Base-by-base conservation (phyloP, 2,113 vertebrate genomes). In the Zapornia atra region DNA sequence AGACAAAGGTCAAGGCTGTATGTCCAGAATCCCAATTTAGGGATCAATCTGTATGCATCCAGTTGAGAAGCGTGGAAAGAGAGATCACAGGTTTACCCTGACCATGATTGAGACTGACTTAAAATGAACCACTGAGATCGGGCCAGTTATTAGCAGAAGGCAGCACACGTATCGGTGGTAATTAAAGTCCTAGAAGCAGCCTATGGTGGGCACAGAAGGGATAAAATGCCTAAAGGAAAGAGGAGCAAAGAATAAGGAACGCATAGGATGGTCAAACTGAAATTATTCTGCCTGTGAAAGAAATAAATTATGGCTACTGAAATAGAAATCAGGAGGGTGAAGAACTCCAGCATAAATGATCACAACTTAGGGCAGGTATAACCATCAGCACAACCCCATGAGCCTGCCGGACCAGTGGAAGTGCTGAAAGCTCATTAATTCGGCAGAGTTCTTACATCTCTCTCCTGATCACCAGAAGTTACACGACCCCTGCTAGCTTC, bases 401-500 rank as follows among this genome's bases (percentile, higher is more conserved):
- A 94, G 82, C 60, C 86, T 0, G 0, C 69, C 16, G 57, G 79
- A 93, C 82, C n/a, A 63, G 57, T 40, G 81, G 61, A 92, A 88
- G 61, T 70, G 63, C 68, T 92, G 94, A 93, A 81, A 93, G 88
- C 78, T 95, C 93, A 96, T 96, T 94, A 96, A 96, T 93, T 92
- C 29, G 76, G 77, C 87, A 91, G 88, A 94, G 54, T 68, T 89
- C 94, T 95, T 69, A 88, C 69, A 92, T 92, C 80, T 76, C 91
- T 94, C 81, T 94, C 76, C 86, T 72, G 88, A 91, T 88, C 95
- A 91, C 61, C 84, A 77, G 53, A 88, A 94, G 83, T 79, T 95
- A 85, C 29, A 86, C 0, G 73, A 89, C 86, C 90, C 94, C 86
- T 76, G 83, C 86, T 50, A 86, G 73, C 83, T 95, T 96, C 82